Percentiles rank a stretch among this genome's conserved stretches.
These are phyloP conservation scores for Melipona bicolor DNA, from an alignment of 2,888 invertebrate species.

Conservation along the genomic window DNA sequence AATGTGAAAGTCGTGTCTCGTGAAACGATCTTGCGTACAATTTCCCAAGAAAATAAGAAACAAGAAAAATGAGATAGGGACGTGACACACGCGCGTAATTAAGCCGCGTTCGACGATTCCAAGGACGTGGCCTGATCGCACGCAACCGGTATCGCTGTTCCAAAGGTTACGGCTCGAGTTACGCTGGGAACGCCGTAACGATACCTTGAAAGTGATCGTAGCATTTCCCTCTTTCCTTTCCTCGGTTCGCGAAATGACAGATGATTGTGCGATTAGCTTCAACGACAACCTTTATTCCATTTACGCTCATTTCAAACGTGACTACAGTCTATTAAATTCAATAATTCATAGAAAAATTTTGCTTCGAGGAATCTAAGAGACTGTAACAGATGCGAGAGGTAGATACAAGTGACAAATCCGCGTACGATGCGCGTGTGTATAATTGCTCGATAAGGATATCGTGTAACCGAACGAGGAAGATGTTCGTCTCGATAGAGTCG, in stretches of 20 bases:
- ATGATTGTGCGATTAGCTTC: neutral
- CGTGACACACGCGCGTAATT: constrained; percentile 33
- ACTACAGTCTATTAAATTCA: no score
- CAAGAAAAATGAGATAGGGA: neutral
- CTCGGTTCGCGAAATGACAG: neutral
- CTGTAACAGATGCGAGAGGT: no score
- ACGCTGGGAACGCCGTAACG: constrained; percentile 27
- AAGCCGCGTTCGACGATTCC: constrained; percentile 33
- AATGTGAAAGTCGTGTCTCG: constrained; percentile 20
- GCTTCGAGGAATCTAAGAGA: neutral
- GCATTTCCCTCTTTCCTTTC: constrained; percentile 1
- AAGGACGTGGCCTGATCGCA: constrained; percentile 43
- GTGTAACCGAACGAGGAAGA: no score
- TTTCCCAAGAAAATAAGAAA: neutral
- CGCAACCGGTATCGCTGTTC: constrained; percentile 41
- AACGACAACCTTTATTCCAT: no score
- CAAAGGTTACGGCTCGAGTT: constrained; percentile 38
- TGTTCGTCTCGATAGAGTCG: neutral
- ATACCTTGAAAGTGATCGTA: constrained; percentile 13
- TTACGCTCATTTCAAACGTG: no score
- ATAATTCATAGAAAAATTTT: neutral
- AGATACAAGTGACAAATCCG: neutral
- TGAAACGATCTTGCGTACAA: neutral
- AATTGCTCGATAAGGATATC: neutral
- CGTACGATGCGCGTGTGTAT: neutral